These are phyloP conservation scores for Metopia argyrocephala DNA, from an alignment of 2,888 invertebrate genomes.

Conservation along the genomic window DNA sequence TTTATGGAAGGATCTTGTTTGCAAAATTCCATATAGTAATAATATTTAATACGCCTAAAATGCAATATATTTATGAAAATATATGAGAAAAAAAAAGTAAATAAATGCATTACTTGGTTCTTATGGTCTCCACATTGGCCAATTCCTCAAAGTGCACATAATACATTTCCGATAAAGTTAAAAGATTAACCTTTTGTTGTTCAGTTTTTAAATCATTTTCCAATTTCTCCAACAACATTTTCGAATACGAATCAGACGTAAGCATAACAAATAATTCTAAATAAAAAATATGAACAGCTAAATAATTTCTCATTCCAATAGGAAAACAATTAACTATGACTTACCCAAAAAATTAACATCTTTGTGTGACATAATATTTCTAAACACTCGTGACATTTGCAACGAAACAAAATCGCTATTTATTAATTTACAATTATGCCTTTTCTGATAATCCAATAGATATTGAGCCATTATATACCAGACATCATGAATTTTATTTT, in stretches of 20 bases:
- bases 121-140: slow-evolving; percentile 69
- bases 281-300: not conserved
- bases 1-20: slow-evolving; percentile 75
- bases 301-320: not conserved
- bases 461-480: slow-evolving; percentile 76
- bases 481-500: slow-evolving; percentile 74
- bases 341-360: slow-evolving; percentile 76
- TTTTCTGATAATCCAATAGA: slow-evolving; percentile 73
- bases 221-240: slow-evolving; percentile 70
- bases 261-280: slow-evolving; percentile 75
- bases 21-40: slow-evolving; percentile 77
- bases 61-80: not conserved
- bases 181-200: slow-evolving; percentile 74
- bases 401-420: slow-evolving; percentile 71
- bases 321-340: not conserved
- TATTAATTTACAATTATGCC: slow-evolving; percentile 68
- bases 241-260: slow-evolving; percentile 70
- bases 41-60: slow-evolving; percentile 76
- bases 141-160: slow-evolving; percentile 72
- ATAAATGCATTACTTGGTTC: slow-evolving; percentile 69
- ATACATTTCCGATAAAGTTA: slow-evolving; percentile 77
- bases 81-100: not conserved
- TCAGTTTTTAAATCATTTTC: slow-evolving; percentile 74
- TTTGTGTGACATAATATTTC: slow-evolving; percentile 73
- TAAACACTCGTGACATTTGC: slow-evolving; percentile 73